phyloP scores from a whole-genome alignment of 1,140 invertebrate genomes.

The Piezodorus guildinii region DNA sequence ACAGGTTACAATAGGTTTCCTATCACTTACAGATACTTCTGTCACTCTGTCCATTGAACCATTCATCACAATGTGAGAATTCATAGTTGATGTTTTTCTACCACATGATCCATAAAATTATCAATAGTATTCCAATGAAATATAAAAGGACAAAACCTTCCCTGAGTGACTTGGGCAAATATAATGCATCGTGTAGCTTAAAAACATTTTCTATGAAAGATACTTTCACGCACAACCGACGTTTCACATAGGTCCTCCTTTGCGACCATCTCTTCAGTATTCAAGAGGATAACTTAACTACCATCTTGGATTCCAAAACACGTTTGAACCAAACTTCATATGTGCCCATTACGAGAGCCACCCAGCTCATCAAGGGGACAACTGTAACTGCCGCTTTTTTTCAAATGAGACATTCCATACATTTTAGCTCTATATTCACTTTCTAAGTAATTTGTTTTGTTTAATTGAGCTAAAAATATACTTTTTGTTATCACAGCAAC shows the following conservation, averaged over 20 bases:
- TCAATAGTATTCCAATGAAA: not conserved
- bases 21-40: constrained; percentile 36
- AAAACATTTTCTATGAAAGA: too few relatives aligned
- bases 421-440: too few relatives aligned
- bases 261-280: not conserved
- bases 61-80: constrained; percentile 4
- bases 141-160: not conserved
- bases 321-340: constrained; percentile 10
- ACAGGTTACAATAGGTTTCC: constrained; percentile 46
- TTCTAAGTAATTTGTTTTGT: too few relatives aligned
- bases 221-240: not conserved
- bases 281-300: not conserved
- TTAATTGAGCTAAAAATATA: too few relatives aligned
- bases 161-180: too few relatives aligned
- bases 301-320: constrained; percentile 13
- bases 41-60: constrained; percentile 5
- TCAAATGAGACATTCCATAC: not conserved
- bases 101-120: constrained; percentile 6
- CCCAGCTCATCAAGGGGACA: not conserved
- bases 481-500: too few relatives aligned
- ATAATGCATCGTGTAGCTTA: too few relatives aligned
- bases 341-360: not conserved
- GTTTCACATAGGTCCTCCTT: not conserved
- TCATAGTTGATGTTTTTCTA: not conserved
- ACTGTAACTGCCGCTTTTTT: not conserved